phyloP scores from a whole-genome alignment of 2,888 invertebrate genomes.

The Drosophila basisetae region DNA sequence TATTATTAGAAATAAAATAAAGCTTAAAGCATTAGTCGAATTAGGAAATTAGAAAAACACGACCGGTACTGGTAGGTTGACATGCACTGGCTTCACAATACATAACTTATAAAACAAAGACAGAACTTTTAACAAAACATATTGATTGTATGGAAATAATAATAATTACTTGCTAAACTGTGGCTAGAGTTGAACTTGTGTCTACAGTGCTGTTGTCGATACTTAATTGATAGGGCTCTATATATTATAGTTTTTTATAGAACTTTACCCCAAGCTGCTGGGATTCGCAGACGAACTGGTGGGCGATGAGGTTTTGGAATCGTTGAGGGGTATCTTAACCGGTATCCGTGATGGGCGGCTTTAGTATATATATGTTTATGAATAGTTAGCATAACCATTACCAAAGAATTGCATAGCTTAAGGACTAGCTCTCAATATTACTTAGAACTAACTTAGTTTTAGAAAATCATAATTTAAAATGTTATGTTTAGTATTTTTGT shows the following conservation, averaged over 20 bases:
- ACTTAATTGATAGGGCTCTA: slow-evolving; percentile 8
- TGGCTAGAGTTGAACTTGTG: slow-evolving; percentile 26
- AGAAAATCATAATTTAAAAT: slow-evolving; percentile 30
- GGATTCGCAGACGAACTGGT: slow-evolving; percentile 84
- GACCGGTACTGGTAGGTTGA: slow-evolving; percentile 20
- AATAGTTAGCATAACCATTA: slow-evolving; percentile 57
- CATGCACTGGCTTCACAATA: slow-evolving; percentile 35
- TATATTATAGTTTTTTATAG: neutral
- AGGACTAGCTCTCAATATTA: neutral
- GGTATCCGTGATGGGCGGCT: slow-evolving; percentile 85
- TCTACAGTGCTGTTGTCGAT: slow-evolving; percentile 44
- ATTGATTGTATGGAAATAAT: slow-evolving; percentile 25
- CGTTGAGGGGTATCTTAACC: slow-evolving; percentile 84
- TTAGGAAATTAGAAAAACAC: slow-evolving; percentile 15
- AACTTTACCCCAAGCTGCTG: slow-evolving; percentile 84
- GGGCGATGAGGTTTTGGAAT: slow-evolving; percentile 84
- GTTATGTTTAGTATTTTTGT: slow-evolving; percentile 62
- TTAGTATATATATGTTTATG: slow-evolving; percentile 43
- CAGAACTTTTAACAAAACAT: slow-evolving; percentile 21
- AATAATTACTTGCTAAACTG: slow-evolving; percentile 65
- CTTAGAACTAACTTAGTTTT: slow-evolving; percentile 22
- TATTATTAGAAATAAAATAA: neutral
- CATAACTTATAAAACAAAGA: slow-evolving; percentile 16
- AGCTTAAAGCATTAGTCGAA: slow-evolving; percentile 31
- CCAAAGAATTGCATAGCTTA: slow-evolving; percentile 27